Percentiles rank a stretch among this genome's conserved stretches.
These are phyloP conservation scores for Sinodicranocentrus sp. DNA, from an alignment of 2,888 invertebrate genomes.

Conservation along the genomic window DNA sequence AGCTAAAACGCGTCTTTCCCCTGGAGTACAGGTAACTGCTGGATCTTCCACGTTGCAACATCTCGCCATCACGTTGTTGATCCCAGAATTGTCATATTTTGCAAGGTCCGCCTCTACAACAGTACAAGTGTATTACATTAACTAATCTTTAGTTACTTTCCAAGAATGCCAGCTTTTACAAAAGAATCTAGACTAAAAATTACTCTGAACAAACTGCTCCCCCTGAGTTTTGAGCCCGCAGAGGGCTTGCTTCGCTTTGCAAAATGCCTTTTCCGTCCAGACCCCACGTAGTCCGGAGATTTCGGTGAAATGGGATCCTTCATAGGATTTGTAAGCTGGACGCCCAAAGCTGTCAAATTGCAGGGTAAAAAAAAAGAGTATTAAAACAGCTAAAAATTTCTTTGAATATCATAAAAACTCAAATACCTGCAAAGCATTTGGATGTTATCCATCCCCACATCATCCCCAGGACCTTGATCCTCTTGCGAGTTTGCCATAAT, in stretches of 20 bases:
- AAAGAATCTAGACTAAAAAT: too few species aligned
- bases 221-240: conserved; percentile 10
- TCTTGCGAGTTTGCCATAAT: conserved; percentile 45
- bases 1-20: conserved; percentile 23
- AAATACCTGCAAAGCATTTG: conserved; percentile 24
- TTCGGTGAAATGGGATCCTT: conserved; percentile 15
- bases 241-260: background rate
- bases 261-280: conserved; percentile 37
- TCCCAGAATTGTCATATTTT: conserved; percentile 54
- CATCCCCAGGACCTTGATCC: conserved; percentile 47
- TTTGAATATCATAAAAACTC: too few species aligned
- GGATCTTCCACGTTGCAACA: conserved; percentile 63
- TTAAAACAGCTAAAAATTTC: too few species aligned
- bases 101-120: background rate
- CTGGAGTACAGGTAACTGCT: conserved; percentile 33
- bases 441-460: conserved; percentile 60
- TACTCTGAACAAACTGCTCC: background rate
- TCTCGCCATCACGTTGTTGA: conserved; percentile 48
- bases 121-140: background rate
- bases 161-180: too few species aligned
- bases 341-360: conserved; percentile 40
- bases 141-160: background rate
- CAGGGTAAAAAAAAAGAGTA: too few species aligned
- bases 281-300: conserved; percentile 49
- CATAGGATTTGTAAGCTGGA: conserved; percentile 54